Conservation (phyloP, 2,797 vertebrate genomes). For the Myiotriccus ornatus region DNA sequence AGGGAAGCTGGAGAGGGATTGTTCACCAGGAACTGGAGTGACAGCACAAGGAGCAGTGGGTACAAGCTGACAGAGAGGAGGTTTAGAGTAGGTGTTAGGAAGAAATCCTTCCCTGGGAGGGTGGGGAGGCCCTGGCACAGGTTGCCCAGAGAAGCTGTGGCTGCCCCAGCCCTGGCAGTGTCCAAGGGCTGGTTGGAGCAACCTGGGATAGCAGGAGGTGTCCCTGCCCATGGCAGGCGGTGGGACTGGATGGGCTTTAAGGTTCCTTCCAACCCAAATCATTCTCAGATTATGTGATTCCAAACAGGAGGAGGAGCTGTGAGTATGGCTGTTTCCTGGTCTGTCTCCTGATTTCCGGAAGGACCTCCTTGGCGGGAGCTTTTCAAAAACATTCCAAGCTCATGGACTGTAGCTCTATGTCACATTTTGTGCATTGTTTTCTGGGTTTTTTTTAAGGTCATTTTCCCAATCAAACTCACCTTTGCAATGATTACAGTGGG, state of each 20-base stretch:
- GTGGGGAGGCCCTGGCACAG: not conserved
- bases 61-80: not conserved
- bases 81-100: not conserved
- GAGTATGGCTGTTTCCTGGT: not conserved
- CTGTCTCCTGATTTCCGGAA: not conserved
- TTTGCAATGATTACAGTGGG: not conserved
- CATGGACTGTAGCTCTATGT: not conserved
- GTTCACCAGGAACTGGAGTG: not conserved
- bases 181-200: not conserved
- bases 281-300: not conserved
- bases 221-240: not conserved
- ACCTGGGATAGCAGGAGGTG: accelerated
- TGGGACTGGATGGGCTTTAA: not conserved
- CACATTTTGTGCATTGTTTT: not conserved
- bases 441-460: not conserved
- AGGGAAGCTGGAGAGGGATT: not conserved
- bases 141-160: not conserved
- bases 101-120: not conserved
- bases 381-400: not conserved
- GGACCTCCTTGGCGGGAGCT: not conserved
- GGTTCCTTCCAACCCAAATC: not conserved
- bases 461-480: not conserved
- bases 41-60: not conserved
- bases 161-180: not conserved
- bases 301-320: not conserved